Base-by-base conservation (phyloP, 92 coral and sea anemone species). In the Epizoanthus ramosus region DNA sequence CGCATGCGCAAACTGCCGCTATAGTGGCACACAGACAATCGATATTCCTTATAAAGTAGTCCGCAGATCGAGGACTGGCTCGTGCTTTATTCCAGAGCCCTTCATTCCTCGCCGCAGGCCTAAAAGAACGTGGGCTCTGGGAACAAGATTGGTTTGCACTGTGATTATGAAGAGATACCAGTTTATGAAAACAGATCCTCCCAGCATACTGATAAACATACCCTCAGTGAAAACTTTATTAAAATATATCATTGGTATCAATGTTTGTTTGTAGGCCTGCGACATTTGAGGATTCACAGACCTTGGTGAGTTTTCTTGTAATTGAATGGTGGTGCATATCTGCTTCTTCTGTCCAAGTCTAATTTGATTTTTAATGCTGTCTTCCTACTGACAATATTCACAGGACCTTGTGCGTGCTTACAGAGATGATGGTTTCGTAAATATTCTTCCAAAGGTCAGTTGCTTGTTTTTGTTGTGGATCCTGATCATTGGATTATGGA, bases 341-440 rank as follows among this genome's bases (percentile, higher is more conserved):
- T 67, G 71, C 71, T 19, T 10, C 17, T 33, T 3, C n/a, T 13
- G n/a, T 19, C 17, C 33, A 24, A 61, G 67, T 14, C 15, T 37
- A n/a, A 3, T 19, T 3, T 37, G 3, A 3, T 19, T 3, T 61
- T 3, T 19, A 61, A 61, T 61, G 67, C 23, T 61, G 10, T 24
- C 24, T 16, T 61, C 31, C n/a, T 61, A 19, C 24, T 19, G 23
- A 19, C 6, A 19, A 61, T 24, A 9, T 17, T 8, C 17, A 19
- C 67, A 88, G 91, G 80, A 88, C 47, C 88, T 93, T 47, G 58
- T 93, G 22, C 93, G 92, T 47, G 80, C 83, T 37, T 93, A 93
- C 91, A 85, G 83, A 41, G 80, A 83, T 21, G 86, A 80, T 31
- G 92, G 90, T 21, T 93, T 83, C 39, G 71, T 93, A 18, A 80